A percentile compares a stretch with the other conserved stretches of the same genome.
Conservation (phyloP, 2,888 invertebrate species). For the Catocala nupta region DNA sequence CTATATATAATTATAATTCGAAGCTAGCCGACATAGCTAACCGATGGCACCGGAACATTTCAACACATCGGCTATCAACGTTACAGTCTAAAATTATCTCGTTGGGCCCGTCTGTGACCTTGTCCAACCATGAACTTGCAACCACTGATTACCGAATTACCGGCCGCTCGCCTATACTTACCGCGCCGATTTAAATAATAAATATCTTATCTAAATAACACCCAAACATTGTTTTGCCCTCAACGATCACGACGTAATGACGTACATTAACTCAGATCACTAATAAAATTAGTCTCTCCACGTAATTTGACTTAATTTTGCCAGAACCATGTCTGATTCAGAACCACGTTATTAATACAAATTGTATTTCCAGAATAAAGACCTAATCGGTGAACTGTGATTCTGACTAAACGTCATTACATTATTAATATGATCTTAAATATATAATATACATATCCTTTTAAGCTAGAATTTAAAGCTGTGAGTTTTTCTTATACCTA, state of each 20-base stretch:
- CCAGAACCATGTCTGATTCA: conserved; percentile 79
- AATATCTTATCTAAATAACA: conserved; percentile 86
- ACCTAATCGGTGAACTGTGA: conserved; percentile 41
- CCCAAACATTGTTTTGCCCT: conserved; percentile 79
- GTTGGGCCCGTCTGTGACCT: conserved; percentile 75
- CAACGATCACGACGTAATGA: conserved; percentile 75
- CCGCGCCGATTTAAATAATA: conserved; percentile 85
- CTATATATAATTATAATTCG: background rate
- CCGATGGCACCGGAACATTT: conserved; percentile 51
- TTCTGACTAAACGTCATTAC: conserved; percentile 30
- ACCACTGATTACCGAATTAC: conserved; percentile 86
- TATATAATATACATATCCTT: background rate
- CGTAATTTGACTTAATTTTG: conserved; percentile 83
- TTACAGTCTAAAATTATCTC: conserved; percentile 69
- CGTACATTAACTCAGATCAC: conserved; percentile 80
- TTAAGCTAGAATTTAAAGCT: background rate
- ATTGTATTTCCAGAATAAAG: conserved; percentile 64
- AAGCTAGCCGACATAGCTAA: conserved; percentile 21
- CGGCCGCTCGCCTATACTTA: conserved; percentile 82
- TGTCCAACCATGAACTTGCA: conserved; percentile 73
- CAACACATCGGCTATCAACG: conserved; percentile 46
- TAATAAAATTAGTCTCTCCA: conserved; percentile 83
- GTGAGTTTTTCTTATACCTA: too few relatives aligned
- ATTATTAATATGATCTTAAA: background rate
- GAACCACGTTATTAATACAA: conserved; percentile 67